These are phyloP conservation scores for Pheosia tremula DNA, from an alignment of 2,888 invertebrate genomes.

Conservation along the genomic window DNA sequence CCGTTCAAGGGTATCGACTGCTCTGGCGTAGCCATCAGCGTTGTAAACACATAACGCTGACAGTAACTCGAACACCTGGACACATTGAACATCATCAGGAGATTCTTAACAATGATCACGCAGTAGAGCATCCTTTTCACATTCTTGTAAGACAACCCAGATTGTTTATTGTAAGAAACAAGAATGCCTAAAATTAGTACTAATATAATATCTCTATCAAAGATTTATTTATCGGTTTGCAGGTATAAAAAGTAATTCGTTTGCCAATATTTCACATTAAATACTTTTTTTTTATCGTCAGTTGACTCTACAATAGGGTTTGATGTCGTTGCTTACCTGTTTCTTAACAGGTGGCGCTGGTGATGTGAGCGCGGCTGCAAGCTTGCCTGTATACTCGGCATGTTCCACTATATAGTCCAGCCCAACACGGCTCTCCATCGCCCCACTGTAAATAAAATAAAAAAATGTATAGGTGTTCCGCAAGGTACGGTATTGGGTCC, in stretches of 20 bases:
- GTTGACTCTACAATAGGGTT: background rate
- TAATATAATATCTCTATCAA: too few relatives aligned
- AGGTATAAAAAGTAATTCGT: too few relatives aligned
- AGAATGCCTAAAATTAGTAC: too few relatives aligned
- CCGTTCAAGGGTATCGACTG: constrained; percentile 95
- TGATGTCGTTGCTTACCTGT: constrained; percentile 81
- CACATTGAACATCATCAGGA: constrained; percentile 1
- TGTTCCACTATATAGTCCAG: constrained; percentile 97
- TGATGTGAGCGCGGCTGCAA: constrained; percentile 96
- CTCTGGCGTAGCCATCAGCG: constrained; percentile 93
- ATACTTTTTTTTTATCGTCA: too few relatives aligned
- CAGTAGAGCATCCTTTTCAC: too few relatives aligned
- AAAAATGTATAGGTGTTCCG: constrained; percentile 1
- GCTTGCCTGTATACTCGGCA: constrained; percentile 95
- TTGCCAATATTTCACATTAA: too few relatives aligned
- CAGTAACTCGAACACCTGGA: constrained; percentile 94
- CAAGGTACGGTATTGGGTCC: background rate
- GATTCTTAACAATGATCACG: too few relatives aligned
- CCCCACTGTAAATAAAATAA: constrained; percentile 42
- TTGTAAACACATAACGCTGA: constrained; percentile 98
- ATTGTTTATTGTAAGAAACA: too few relatives aligned
- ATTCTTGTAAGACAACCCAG: too few relatives aligned
- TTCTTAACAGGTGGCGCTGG: constrained; percentile 96
- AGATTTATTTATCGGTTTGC: too few relatives aligned
- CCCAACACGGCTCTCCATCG: constrained; percentile 96